Base-by-base conservation (phyloP, 2,113 vertebrate species). In the Proteles cristata region DNA sequence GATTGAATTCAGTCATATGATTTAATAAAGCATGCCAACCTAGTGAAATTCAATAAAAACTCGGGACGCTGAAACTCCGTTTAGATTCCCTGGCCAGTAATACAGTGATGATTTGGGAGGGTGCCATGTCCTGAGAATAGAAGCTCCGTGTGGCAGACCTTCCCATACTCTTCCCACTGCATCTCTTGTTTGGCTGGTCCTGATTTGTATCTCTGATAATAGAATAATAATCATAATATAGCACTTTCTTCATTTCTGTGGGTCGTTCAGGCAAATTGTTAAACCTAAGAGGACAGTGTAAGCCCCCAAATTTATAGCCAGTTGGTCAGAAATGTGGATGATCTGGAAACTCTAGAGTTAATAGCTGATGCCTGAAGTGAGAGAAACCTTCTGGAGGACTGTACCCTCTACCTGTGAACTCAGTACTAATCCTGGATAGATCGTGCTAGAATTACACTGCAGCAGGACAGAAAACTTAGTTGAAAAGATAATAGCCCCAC, bases 1-100 rank as follows among this genome's bases (percentile, higher is more conserved):
- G 50, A 80, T 7, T 69, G 74, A 94, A 16, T 88, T 45, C 84
- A 81, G 8, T 61, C 16, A 35, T 58, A 14, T 50, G 63, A 80
- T 88, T 93, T 48, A 58, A 4, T 79, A 63, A 31, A 28, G 79
- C 39, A 48, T 88, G 61, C 35, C 61, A 45, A 45, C 48, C 55
- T 87, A 79, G 79, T 45, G n/a, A 87, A 87, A 87, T 45, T n/a
- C 74, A 80, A 14, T 93, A 87, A 90, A 93, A 87, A 58, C 28
- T 68, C 73, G 28, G 31, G 50, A 88, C 45, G 66, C 45, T 77
- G 45, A 76, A 53, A n/a, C 71, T 77, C 39, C 31, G 7, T 87
- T 79, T 10, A 88, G 50, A 31, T 55, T 55, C 53, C 53, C 53
- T 55, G 53, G 53, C 53, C 53, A 55, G 53, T 55, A 55, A 55